Percentiles rank a stretch among this genome's conserved stretches.
phyloP scores from a whole-genome alignment of 2,113 vertebrate genomes.

The Dasyurus viverrinus region DNA sequence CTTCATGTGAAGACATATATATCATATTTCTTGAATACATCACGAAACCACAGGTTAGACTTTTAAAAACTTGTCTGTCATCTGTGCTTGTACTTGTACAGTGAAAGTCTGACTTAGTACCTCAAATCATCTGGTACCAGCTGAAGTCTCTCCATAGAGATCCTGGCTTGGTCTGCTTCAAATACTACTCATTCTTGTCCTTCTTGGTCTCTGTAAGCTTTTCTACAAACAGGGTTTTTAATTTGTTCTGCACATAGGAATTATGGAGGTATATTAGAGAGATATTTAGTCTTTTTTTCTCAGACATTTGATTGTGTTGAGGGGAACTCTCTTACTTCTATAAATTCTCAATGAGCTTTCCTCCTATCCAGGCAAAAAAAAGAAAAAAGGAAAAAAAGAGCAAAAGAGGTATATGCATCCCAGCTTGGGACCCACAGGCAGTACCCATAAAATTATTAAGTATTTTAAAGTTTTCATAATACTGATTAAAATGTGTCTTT shows the following conservation, averaged over 20 bases:
- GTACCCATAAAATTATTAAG: not conserved
- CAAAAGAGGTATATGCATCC: not conserved
- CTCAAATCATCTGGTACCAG: not conserved
- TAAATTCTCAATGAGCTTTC: not conserved
- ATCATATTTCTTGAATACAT: not conserved
- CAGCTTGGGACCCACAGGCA: not conserved
- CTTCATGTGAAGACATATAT: not conserved
- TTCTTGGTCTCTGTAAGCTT: not conserved
- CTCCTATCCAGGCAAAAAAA: not conserved
- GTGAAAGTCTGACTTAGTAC: not conserved
- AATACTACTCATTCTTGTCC: not conserved
- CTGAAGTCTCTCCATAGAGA: not conserved
- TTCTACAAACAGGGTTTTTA: not conserved
- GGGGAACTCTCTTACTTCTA: not conserved
- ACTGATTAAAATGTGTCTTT: not conserved
- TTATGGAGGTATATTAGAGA: not conserved
- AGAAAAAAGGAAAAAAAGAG: not conserved
- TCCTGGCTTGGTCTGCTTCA: not conserved
- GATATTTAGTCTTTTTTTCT: not conserved
- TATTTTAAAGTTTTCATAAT: not conserved
- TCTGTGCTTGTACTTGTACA: not conserved
- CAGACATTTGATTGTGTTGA: not conserved
- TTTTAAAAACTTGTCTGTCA: not conserved
- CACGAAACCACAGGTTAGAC: not conserved
- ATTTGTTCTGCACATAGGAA: not conserved